These are phyloP conservation scores for Neodiprion virginianus DNA, from an alignment of 1,140 invertebrate genomes.

Conservation along the genomic window DNA sequence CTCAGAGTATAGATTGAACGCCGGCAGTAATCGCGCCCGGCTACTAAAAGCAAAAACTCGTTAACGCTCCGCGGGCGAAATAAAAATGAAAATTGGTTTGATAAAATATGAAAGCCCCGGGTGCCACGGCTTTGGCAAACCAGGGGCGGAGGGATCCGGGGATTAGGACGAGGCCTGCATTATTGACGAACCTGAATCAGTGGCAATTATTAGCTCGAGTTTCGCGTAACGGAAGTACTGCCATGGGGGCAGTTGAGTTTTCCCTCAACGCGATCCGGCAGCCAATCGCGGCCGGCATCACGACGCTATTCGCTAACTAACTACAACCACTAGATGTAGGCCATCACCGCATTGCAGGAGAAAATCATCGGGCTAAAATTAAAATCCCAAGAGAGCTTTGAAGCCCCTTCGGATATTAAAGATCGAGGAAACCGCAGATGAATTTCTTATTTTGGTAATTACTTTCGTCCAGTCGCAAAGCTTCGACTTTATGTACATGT, in stretches of 20 bases:
- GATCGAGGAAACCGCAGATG: background rate
- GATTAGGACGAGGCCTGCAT: background rate
- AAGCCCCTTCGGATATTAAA: background rate
- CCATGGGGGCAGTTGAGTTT: slow-evolving; percentile 4
- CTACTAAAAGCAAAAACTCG: background rate
- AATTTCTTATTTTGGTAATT: background rate
- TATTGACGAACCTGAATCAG: slow-evolving; percentile 1
- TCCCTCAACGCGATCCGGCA: slow-evolving; percentile 1
- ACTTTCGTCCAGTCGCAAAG: background rate
- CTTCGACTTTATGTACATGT: too few species aligned
- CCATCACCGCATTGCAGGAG: background rate
- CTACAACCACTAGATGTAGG: background rate
- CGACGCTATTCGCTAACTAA: background rate
- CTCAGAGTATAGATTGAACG: background rate
- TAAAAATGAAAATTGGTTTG: slow-evolving; percentile 3
- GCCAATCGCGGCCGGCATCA: background rate
- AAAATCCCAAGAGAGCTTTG: background rate
- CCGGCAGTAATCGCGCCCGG: background rate
- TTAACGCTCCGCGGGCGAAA: background rate
- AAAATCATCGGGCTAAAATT: background rate
- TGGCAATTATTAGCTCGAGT: background rate
- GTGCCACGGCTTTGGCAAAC: background rate
- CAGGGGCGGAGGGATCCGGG: background rate
- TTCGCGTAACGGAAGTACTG: slow-evolving; percentile 4
- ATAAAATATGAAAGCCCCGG: background rate